Conservation (phyloP, 2,797 vertebrate genomes). For the Karalla daura region DNA sequence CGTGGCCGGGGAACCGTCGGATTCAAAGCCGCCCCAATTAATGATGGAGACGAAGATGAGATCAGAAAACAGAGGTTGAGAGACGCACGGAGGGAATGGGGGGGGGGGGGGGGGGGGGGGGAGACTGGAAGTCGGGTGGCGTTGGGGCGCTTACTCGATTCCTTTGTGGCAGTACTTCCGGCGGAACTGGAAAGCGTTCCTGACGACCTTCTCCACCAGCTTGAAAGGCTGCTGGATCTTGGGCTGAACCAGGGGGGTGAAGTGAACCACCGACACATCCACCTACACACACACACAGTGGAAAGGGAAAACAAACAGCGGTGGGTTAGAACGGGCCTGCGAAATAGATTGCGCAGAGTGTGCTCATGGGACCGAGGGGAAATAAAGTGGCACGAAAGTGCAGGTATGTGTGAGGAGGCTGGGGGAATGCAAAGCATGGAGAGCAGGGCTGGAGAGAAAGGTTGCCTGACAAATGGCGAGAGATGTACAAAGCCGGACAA, state of each 20-base stretch:
- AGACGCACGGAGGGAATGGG: constrained; percentile 51
- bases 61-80: constrained; percentile 46
- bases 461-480: constrained; percentile 40
- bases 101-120: not conserved
- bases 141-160: constrained; percentile 85
- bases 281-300: constrained; percentile 82
- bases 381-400: not conserved
- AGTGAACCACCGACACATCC: constrained; percentile 93
- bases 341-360: constrained; percentile 9
- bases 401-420: constrained; percentile 17
- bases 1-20: too few species aligned
- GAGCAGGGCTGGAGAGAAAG: constrained; percentile 14
- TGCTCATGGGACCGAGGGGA: constrained; percentile 4
- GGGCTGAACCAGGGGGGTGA: constrained; percentile 90
- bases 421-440: constrained; percentile 21
- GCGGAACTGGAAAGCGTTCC: constrained; percentile 91
- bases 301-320: constrained; percentile 27
- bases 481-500: constrained; percentile 39
- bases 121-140: not conserved
- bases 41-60: constrained; percentile 48
- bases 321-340: constrained; percentile 21
- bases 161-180: constrained; percentile 92
- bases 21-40: constrained; percentile 39
- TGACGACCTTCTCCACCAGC: constrained; percentile 94
- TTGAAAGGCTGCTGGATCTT: constrained; percentile 94